Conservation (phyloP, 2,113 vertebrate genomes). For the Corythoichthys intestinalis region DNA sequence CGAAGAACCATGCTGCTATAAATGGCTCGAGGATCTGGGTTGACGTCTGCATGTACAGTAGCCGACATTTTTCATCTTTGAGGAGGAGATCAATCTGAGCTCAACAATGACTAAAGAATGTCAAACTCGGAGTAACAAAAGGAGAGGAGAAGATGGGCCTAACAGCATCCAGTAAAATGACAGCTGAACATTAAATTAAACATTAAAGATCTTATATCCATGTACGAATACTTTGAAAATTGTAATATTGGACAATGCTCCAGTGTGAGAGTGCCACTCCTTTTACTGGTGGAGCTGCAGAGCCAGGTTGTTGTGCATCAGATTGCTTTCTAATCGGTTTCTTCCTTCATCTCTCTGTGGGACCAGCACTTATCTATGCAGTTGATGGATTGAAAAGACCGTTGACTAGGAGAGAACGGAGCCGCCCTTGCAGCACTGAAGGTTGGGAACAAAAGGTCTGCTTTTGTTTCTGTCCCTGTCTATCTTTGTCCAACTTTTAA, state of each 20-base stretch:
- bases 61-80: neutral
- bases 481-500: conserved; percentile 30
- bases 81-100: neutral
- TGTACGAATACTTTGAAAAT: conserved; percentile 6
- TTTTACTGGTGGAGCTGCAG: conserved; percentile 29
- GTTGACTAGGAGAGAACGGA: conserved; percentile 39
- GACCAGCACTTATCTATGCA: conserved; percentile 53
- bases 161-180: neutral
- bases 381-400: conserved; percentile 48
- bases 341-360: conserved; percentile 53
- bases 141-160: neutral
- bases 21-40: neutral
- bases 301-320: conserved; percentile 44
- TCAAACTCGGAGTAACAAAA: neutral
- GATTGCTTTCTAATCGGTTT: conserved; percentile 58
- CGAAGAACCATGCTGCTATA: neutral
- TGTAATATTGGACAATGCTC: conserved; percentile 20
- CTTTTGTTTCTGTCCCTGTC: conserved; percentile 30
- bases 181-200: neutral
- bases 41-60: neutral
- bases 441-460: conserved; percentile 52
- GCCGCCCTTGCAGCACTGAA: conserved; percentile 30
- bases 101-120: neutral
- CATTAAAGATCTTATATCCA: neutral
- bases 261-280: conserved; percentile 28